These are phyloP conservation scores for Eupithecia exiguata DNA, from an alignment of 2,888 invertebrate species.

Conservation along the genomic window DNA sequence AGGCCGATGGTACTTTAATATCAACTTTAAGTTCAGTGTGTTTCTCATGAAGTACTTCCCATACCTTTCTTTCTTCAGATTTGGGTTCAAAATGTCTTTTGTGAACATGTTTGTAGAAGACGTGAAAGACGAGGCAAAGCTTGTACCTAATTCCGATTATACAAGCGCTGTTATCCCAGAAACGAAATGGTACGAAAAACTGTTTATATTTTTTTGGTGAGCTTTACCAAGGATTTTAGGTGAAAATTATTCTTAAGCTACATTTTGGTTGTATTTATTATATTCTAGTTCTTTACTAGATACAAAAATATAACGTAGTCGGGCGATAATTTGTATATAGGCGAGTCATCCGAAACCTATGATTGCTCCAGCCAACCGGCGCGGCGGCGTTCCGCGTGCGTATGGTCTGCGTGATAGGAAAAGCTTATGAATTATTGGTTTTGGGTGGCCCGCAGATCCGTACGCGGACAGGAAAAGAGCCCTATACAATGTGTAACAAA, in stretches of 20 bases:
- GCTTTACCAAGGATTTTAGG: background rate
- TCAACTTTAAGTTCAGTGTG: constrained; percentile 82
- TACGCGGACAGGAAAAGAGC: too few species aligned
- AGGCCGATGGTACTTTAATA: constrained; percentile 86
- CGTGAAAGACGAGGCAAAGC: constrained; percentile 61
- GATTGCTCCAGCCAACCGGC: too few species aligned
- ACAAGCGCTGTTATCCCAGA: constrained; percentile 46
- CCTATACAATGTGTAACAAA: too few species aligned
- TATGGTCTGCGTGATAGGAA: too few species aligned
- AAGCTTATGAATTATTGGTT: too few species aligned
- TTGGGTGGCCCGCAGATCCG: too few species aligned
- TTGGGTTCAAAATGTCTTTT: constrained; percentile 85
- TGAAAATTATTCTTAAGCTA: background rate
- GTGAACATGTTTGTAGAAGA: constrained; percentile 83
- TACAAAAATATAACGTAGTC: background rate
- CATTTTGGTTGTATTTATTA: background rate
- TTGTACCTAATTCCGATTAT: constrained; percentile 68
- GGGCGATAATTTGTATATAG: background rate
- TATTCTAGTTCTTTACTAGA: background rate
- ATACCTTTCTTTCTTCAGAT: constrained; percentile 86
- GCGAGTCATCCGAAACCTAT: too few species aligned
- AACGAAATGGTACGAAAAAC: constrained; percentile 58
- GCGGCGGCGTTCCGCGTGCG: too few species aligned
- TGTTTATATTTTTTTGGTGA: constrained; percentile 59
- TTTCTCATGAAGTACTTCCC: constrained; percentile 87